Conservation (phyloP, 2,888 invertebrate species). For the Pherbina coryleti region DNA sequence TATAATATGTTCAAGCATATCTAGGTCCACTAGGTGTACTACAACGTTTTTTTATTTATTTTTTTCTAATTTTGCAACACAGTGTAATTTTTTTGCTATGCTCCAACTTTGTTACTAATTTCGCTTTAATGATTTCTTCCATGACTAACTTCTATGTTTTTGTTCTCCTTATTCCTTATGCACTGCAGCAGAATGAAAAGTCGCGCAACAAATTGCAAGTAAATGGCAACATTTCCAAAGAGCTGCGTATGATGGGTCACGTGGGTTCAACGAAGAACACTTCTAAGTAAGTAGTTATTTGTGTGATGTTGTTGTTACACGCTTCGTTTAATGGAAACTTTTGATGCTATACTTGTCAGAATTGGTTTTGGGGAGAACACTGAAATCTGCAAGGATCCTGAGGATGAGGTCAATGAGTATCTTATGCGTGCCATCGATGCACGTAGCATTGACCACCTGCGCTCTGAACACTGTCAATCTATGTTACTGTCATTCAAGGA, state of each 20-base stretch:
- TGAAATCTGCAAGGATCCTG: constrained; percentile 81
- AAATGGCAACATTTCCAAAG: constrained; percentile 88
- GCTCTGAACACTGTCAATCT: constrained; percentile 89
- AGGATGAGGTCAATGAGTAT: constrained; percentile 96
- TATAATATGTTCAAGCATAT: no score
- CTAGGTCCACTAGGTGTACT: no score
- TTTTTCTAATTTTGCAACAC: no score
- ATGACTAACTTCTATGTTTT: neutral
- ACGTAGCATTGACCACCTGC: constrained; percentile 88
- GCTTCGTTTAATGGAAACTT: neutral
- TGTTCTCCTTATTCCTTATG: constrained; percentile 29
- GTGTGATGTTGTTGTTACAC: no score
- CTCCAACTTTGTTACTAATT: no score
- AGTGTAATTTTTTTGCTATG: no score
- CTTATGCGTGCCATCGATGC: constrained; percentile 96
- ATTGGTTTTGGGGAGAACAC: constrained; percentile 79
- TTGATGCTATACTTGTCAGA: constrained; percentile 68
- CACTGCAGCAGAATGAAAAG: constrained; percentile 72
- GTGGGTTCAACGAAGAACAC: constrained; percentile 81
- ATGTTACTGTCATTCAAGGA: constrained; percentile 89
- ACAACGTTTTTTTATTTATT: no score
- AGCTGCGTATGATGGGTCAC: constrained; percentile 91
- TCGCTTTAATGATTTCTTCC: no score
- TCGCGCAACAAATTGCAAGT: constrained; percentile 73
- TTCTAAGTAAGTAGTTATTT: constrained; percentile 73